Percentiles rank a stretch among this genome's conserved stretches.
These are phyloP conservation scores for Frankliniella fusca DNA, from an alignment of 2,888 invertebrate genomes.

Conservation along the genomic window DNA sequence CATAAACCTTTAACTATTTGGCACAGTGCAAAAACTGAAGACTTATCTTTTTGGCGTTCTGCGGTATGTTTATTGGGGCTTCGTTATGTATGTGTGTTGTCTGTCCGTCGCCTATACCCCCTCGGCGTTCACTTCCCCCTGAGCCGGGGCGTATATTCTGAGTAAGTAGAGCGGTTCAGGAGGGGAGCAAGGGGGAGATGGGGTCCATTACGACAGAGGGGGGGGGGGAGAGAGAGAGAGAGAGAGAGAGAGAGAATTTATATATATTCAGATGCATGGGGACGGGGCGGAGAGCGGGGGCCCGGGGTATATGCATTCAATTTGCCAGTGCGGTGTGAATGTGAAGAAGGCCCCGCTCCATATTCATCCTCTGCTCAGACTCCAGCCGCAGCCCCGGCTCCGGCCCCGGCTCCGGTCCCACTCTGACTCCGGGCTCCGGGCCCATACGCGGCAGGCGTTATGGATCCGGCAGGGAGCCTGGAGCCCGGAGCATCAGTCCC, in stretches of 20 bases:
- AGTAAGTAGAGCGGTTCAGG: conserved; percentile 24
- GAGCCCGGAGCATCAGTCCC: background rate
- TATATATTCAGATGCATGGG: no score
- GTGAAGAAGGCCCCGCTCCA: background rate
- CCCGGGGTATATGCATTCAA: background rate
- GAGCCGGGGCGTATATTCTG: no score
- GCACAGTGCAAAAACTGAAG: no score
- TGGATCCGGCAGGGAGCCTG: background rate
- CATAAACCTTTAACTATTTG: no score
- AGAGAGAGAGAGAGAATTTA: background rate
- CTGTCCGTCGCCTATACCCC: no score
- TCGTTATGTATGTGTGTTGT: no score
- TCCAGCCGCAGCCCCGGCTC: background rate
- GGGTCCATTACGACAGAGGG: background rate
- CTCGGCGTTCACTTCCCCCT: no score
- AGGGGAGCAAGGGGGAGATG: background rate
- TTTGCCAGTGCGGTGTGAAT: background rate
- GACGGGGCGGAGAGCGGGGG: no score
- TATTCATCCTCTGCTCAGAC: background rate
- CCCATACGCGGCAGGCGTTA: background rate
- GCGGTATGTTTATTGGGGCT: no score
- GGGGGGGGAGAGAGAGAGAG: background rate
- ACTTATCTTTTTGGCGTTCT: no score
- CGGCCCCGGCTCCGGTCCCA: background rate
- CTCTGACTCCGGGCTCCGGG: background rate